phyloP scores from a whole-genome alignment of 2,888 invertebrate genomes.

The Drosophila hamatofila region DNA sequence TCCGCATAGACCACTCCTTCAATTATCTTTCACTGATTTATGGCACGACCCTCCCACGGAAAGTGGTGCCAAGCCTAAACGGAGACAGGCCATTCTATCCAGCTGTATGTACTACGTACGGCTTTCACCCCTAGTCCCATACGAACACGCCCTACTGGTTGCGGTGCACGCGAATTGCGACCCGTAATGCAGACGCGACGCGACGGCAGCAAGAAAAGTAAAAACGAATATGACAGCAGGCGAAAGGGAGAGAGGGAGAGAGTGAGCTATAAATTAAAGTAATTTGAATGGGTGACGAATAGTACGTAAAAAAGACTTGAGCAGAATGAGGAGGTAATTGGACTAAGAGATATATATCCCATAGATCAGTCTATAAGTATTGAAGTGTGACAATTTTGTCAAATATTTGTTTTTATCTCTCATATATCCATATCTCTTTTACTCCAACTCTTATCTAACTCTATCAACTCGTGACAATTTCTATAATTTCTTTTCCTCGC shows the following conservation, averaged over 20 bases:
- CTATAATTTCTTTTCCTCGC: not conserved
- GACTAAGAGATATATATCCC: not conserved
- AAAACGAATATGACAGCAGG: constrained; percentile 11
- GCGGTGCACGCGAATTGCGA: constrained; percentile 51
- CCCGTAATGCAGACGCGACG: constrained; percentile 16
- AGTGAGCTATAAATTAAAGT: constrained; percentile 1
- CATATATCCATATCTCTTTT: not conserved
- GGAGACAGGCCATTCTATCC: constrained; percentile 27
- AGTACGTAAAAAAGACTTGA: not conserved
- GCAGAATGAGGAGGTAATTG: not conserved
- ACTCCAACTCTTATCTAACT: not conserved
- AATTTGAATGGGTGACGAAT: constrained; percentile 5
- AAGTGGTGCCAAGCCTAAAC: constrained; percentile 34
- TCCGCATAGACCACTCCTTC: constrained; percentile 58
- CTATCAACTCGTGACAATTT: not conserved
- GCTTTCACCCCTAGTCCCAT: constrained; percentile 36
- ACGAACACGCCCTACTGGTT: constrained; percentile 40
- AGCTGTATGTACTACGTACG: constrained; percentile 26
- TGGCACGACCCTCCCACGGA: constrained; percentile 36
- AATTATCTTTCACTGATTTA: constrained; percentile 62
- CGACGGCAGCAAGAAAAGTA: constrained; percentile 12
- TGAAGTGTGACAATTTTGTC: not conserved
- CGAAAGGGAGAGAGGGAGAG: not conserved
- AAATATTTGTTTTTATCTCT: not conserved
- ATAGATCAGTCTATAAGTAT: no score